Conservation (phyloP, 2,797 vertebrate genomes). For the Anableps anableps region DNA sequence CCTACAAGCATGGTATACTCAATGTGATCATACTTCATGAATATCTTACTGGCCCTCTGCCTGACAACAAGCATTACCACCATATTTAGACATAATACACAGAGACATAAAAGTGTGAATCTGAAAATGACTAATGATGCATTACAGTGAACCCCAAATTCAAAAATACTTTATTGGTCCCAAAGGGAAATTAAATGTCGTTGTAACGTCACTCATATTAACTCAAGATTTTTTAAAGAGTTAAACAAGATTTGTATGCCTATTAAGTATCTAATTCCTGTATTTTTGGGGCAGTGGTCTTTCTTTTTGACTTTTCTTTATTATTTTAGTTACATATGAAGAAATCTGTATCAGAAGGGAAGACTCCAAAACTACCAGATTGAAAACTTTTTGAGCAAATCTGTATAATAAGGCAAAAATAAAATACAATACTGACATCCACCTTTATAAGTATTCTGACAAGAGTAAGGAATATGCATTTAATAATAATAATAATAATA, state of each 20-base stretch:
- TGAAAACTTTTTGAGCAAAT: not conserved
- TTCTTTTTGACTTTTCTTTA: not conserved
- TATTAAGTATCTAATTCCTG: not conserved
- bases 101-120: too few species aligned
- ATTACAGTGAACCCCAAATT: not conserved
- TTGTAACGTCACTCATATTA: too few species aligned
- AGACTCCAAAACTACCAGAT: not conserved
- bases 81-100: not conserved
- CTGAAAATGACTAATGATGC: not conserved
- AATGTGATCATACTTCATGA: not conserved
- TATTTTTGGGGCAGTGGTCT: not conserved
- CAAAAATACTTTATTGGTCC: too few species aligned
- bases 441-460: not conserved
- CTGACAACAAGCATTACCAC: not conserved
- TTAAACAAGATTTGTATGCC: not conserved
- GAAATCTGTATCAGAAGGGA: not conserved
- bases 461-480: constrained; percentile 4
- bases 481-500: constrained; percentile 24
- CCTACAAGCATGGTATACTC: not conserved
- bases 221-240: too few species aligned
- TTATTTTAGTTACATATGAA: not conserved
- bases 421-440: too few species aligned
- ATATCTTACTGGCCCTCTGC: not conserved
- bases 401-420: not conserved
- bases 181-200: too few species aligned